Evolutionary conservation across 2,113 vertebrate species (phyloP).

Genomic region (Globicephala melas): DNA sequence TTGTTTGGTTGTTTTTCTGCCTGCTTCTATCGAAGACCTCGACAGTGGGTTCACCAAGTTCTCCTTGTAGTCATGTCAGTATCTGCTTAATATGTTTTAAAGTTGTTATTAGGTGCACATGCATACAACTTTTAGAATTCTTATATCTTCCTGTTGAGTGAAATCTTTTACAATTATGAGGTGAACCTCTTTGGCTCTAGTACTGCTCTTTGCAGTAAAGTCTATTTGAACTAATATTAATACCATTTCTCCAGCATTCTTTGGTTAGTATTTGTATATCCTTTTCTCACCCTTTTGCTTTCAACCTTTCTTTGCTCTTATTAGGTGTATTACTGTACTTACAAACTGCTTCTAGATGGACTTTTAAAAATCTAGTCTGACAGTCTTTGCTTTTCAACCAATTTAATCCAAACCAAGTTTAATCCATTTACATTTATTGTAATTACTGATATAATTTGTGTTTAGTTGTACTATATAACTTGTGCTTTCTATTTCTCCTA

Average conservation of each 20-base stretch:
- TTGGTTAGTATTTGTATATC: fast-evolving
- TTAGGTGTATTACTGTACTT: not conserved
- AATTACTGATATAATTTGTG: not conserved
- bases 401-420: not conserved
- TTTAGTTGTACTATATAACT: fast-evolving
- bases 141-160: fast-evolving
- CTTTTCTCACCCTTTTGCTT: not conserved
- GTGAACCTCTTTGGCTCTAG: not conserved
- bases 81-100: not conserved
- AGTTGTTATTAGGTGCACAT: fast-evolving
- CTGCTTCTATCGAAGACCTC: not conserved
- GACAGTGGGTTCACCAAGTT: fast-evolving
- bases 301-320: not conserved
- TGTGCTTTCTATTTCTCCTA: not conserved
- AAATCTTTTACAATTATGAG: not conserved
- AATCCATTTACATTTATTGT: not conserved
- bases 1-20: not conserved
- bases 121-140: too few relatives aligned
- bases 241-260: not conserved
- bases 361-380: not conserved
- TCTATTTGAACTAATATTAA: fast-evolving
- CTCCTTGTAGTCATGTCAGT: not conserved
- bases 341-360: not conserved
- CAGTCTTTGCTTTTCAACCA: not conserved
- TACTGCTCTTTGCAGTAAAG: not conserved